Conservation (phyloP, 2,113 vertebrate species). For the Tympanuchus pallidicinctus region DNA sequence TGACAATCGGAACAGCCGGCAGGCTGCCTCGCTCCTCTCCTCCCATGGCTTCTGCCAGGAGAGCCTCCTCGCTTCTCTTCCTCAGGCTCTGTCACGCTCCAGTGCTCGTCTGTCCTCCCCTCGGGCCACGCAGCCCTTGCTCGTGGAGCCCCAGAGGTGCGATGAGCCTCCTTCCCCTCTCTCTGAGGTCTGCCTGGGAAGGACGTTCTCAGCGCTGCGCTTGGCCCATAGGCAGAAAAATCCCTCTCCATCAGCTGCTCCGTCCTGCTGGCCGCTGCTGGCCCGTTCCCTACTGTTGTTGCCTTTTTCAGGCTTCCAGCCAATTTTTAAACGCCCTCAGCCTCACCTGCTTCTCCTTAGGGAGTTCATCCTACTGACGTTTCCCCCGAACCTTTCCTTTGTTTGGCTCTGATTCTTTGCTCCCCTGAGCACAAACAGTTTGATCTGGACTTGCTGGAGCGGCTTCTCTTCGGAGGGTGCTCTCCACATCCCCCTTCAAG, state of each 20-base stretch:
- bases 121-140: neutral
- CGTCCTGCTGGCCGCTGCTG: neutral
- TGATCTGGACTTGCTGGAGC: neutral
- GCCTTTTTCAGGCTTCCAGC: neutral
- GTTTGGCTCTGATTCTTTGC: neutral
- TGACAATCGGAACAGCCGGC: conserved; percentile 73
- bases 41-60: conserved; percentile 31
- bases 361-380: neutral
- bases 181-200: neutral
- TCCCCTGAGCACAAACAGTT: fast-evolving
- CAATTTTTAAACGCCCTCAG: neutral
- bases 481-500: neutral
- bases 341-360: neutral
- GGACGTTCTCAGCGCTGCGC: neutral
- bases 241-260: neutral
- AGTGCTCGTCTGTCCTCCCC: neutral
- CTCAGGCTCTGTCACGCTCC: neutral
- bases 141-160: neutral
- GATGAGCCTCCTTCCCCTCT: neutral
- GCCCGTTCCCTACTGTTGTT: neutral
- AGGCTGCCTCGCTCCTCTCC: conserved; percentile 32
- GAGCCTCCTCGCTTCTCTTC: neutral
- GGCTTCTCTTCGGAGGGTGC: neutral
- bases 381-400: neutral
- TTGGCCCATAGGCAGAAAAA: neutral